Conservation (phyloP, 2,113 vertebrate genomes). For the Tragelaphus imberbis region DNA sequence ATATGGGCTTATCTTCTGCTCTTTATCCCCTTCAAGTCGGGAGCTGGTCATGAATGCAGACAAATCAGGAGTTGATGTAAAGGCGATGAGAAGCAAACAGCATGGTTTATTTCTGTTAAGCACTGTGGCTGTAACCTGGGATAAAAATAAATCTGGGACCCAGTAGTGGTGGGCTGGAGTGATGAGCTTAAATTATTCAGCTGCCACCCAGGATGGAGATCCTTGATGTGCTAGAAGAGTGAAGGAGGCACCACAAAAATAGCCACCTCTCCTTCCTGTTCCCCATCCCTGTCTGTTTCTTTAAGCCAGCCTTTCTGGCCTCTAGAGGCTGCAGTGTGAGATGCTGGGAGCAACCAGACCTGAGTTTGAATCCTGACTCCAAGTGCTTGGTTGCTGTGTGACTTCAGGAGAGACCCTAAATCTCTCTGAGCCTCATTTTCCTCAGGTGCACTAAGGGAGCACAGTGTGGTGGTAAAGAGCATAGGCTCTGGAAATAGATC, state of each 20-base stretch:
- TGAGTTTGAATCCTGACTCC: background rate
- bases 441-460: background rate
- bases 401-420: background rate
- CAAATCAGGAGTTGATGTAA: background rate
- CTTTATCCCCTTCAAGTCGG: background rate
- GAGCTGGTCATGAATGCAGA: background rate
- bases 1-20: background rate
- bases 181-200: conserved; percentile 57
- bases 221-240: background rate
- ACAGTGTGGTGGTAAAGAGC: background rate
- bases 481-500: background rate
- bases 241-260: background rate
- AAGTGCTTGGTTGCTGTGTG: background rate
- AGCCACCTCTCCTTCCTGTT: background rate
- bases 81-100: conserved; percentile 51
- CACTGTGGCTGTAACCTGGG: conserved; percentile 66
- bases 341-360: background rate
- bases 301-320: background rate
- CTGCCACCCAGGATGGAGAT: conserved; percentile 26
- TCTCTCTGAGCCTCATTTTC: conserved; percentile 4
- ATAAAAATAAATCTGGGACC: conserved; percentile 73
- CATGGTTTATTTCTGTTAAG: conserved; percentile 70
- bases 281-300: background rate
- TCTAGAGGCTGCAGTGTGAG: background rate
- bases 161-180: conserved; percentile 59